phyloP scores from a whole-genome alignment of 1,140 invertebrate species.

The Sarcophaga bullata region DNA sequence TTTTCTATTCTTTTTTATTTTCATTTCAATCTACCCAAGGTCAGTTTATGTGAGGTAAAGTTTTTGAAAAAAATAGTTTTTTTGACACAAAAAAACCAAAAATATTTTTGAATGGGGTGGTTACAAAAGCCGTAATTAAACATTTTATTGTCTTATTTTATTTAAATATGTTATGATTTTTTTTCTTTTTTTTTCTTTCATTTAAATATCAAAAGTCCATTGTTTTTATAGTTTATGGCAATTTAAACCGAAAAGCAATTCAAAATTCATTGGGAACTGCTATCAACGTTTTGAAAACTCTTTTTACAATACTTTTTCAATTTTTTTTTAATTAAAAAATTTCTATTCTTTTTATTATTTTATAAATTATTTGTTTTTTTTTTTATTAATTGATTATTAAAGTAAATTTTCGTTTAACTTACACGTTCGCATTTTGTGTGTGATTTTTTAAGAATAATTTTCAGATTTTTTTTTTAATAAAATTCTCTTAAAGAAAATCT shows the following conservation, averaged over 20 bases:
- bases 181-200: not conserved
- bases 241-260: not conserved
- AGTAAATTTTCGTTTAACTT: slow-evolving; percentile 16
- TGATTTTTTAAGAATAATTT: not conserved
- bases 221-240: too few species aligned
- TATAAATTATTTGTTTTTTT: not conserved
- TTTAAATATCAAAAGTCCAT: not conserved
- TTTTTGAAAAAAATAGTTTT: too few species aligned
- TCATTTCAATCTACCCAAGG: too few species aligned
- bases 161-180: not conserved
- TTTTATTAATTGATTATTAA: not conserved
- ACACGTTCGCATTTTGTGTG: slow-evolving; percentile 53
- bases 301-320: not conserved
- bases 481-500: not conserved
- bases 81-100: too few species aligned
- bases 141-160: too few species aligned
- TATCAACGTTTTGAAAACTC: not conserved
- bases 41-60: too few species aligned
- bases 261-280: too few species aligned
- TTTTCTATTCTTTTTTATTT: too few species aligned
- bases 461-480: not conserved
- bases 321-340: not conserved
- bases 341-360: not conserved
- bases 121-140: too few species aligned
- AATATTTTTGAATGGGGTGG: too few species aligned